Conservation (phyloP, 2,888 invertebrate species). For the Alsophila aescularia region DNA sequence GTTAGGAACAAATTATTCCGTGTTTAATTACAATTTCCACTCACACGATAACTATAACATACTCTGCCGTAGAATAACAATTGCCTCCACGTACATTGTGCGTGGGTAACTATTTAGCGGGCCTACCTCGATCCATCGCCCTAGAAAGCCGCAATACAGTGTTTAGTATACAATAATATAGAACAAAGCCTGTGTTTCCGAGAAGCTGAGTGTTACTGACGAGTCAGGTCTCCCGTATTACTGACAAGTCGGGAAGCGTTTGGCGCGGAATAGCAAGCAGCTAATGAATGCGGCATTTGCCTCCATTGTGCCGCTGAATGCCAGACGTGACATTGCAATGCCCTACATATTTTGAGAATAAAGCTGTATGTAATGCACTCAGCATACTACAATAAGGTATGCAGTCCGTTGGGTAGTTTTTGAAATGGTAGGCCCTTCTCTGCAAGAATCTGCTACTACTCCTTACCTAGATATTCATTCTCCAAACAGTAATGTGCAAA, state of each 20-base stretch:
- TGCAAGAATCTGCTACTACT: too few relatives aligned
- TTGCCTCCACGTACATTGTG: slow-evolving; percentile 1
- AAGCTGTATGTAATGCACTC: slow-evolving; percentile 7
- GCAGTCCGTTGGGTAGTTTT: too few relatives aligned
- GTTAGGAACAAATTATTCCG: slow-evolving; percentile 9
- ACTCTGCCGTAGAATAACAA: background rate
- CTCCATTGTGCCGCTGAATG: slow-evolving; percentile 28
- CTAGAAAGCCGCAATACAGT: slow-evolving; percentile 18
- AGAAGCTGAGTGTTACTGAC: slow-evolving; percentile 5
- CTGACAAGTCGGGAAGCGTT: slow-evolving; percentile 17
- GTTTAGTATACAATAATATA: slow-evolving; percentile 14
- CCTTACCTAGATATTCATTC: too few relatives aligned
- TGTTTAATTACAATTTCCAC: slow-evolving; percentile 13
- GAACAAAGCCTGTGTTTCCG: slow-evolving; percentile 10
- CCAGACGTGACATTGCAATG: slow-evolving; percentile 26
- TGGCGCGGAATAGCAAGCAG: slow-evolving; percentile 23
- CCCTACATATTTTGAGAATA: slow-evolving; percentile 7
- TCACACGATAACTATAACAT: background rate
- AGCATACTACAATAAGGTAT: slow-evolving; percentile 4
- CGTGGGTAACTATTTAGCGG: background rate
- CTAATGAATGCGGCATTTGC: slow-evolving; percentile 36
- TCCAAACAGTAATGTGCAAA: too few relatives aligned
- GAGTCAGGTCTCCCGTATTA: slow-evolving; percentile 19
- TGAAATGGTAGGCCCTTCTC: too few relatives aligned
- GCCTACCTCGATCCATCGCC: slow-evolving; percentile 18